Percentiles rank a stretch among this genome's conserved stretches.
These are phyloP conservation scores for Drosophila koepferae DNA, from an alignment of 2,888 invertebrate species.

Conservation along the genomic window DNA sequence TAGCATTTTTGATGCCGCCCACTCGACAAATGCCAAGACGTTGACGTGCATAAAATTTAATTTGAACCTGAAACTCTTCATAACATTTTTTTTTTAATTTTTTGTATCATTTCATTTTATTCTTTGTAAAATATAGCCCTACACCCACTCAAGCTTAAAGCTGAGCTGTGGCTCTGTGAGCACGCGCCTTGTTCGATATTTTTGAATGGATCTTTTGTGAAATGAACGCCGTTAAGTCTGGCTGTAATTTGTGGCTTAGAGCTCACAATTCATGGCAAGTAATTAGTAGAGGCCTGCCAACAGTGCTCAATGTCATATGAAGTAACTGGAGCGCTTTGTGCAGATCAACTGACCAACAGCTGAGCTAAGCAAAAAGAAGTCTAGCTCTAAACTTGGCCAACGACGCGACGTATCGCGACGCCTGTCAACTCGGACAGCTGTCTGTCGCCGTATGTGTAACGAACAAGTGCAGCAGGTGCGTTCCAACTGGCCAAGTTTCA, in stretches of 20 bases:
- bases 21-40: constrained; percentile 63
- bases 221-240: constrained; percentile 23
- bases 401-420: too few species aligned
- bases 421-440: constrained; percentile 32
- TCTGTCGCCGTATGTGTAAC: constrained; percentile 15
- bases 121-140: constrained; percentile 7
- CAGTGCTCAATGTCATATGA: constrained; percentile 25
- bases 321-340: constrained; percentile 18
- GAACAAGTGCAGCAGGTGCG: constrained; percentile 28
- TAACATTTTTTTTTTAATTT: constrained; percentile 18
- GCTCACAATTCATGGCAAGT: constrained; percentile 16
- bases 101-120: background rate
- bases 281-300: constrained; percentile 16
- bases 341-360: constrained; percentile 31
- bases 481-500: constrained; percentile 67
- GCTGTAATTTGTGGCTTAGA: constrained; percentile 32
- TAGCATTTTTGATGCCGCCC: constrained; percentile 48
- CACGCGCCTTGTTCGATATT: constrained; percentile 33
- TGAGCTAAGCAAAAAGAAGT: constrained; percentile 22
- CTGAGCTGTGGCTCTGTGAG: constrained; percentile 15
- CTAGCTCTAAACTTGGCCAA: constrained; percentile 13
- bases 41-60: constrained; percentile 39
- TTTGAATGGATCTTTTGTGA: constrained; percentile 20
- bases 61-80: constrained; percentile 21
- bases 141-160: constrained; percentile 42